A percentile compares a stretch with the other conserved stretches of the same genome.
Evolutionary conservation across 2,113 vertebrate genomes (phyloP).

Genomic region (Phalacrocorax carbo): DNA sequence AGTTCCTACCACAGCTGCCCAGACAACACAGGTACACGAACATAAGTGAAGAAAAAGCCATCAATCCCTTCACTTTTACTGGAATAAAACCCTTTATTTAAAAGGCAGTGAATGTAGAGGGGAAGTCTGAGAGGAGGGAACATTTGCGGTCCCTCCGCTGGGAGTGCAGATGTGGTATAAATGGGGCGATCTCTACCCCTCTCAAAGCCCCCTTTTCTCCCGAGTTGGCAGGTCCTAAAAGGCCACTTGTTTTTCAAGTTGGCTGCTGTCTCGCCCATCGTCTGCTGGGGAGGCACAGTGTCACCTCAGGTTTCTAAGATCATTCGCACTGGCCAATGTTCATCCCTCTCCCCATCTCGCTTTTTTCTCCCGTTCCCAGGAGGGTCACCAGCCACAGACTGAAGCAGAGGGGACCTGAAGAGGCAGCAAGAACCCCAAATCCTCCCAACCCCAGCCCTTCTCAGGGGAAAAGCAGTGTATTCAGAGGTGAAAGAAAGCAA

Average conservation of each 20-base stretch:
- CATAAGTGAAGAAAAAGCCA: neutral
- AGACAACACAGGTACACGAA: neutral
- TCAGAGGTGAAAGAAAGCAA: neutral
- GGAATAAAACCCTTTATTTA: neutral
- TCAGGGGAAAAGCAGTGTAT: neutral
- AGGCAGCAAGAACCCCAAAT: neutral
- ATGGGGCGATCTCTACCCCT: neutral
- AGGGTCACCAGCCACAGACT: neutral
- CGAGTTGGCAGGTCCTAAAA: conserved; percentile 47
- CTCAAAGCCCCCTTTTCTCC: conserved; percentile 56
- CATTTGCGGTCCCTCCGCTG: neutral
- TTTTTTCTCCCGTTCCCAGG: neutral
- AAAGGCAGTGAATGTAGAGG: neutral
- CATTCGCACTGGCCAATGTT: neutral
- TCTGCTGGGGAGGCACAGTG: neutral
- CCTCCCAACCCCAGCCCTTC: neutral
- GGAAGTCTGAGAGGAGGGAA: neutral
- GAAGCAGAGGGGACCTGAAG: neutral
- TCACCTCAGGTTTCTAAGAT: neutral
- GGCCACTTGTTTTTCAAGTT: conserved; percentile 39
- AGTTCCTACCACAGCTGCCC: neutral
- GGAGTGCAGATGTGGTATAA: conserved; percentile 51
- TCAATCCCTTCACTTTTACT: neutral
- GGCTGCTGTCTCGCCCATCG: neutral
- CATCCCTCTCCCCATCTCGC: neutral